A percentile compares a stretch with the other conserved stretches of the same genome.
Conservation (phyloP, 2,888 invertebrate species). For the Acrocera orbiculus region DNA sequence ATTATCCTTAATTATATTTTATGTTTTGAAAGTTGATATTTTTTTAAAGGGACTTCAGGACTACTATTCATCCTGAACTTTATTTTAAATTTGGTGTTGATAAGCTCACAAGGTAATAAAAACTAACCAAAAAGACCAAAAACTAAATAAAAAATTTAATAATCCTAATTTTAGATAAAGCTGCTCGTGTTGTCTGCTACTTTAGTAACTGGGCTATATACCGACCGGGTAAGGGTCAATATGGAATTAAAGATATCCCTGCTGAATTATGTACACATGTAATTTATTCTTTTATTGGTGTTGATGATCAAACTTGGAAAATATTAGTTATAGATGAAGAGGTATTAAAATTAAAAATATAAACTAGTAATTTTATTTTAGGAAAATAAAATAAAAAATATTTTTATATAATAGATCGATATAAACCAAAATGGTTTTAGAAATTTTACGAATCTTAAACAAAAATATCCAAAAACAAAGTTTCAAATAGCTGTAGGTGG, state of each 20-base stretch:
- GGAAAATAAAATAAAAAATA: slow-evolving; percentile 1
- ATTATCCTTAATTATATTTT: too few relatives aligned
- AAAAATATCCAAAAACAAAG: slow-evolving; percentile 53
- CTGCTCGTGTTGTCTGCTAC: slow-evolving; percentile 38
- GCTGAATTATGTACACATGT: slow-evolving; percentile 69
- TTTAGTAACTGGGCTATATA: slow-evolving; percentile 55
- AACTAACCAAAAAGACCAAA: too few relatives aligned
- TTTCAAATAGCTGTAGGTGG: slow-evolving; percentile 72
- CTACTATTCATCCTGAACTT: too few relatives aligned
- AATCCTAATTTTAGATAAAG: slow-evolving; percentile 16
- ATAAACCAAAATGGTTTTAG: slow-evolving; percentile 55
- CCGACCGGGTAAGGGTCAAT: slow-evolving; percentile 62
- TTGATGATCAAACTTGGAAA: slow-evolving; percentile 58
- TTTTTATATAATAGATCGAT: slow-evolving; percentile 39
- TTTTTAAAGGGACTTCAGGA: too few relatives aligned
- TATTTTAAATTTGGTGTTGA: too few relatives aligned
- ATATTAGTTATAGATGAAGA: slow-evolving; percentile 67
- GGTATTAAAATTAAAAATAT: slow-evolving; percentile 30
- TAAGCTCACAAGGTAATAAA: too few relatives aligned
- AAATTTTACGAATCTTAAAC: slow-evolving; percentile 58
- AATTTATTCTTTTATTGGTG: slow-evolving; percentile 77
- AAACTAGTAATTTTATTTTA: background rate
- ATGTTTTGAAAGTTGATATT: too few relatives aligned
- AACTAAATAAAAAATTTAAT: too few relatives aligned
- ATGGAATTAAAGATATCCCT: slow-evolving; percentile 70